Percentiles rank a stretch among this genome's conserved stretches.
Evolutionary conservation across 2,113 vertebrate species (phyloP).

Genomic region (Trogon melanurus): DNA sequence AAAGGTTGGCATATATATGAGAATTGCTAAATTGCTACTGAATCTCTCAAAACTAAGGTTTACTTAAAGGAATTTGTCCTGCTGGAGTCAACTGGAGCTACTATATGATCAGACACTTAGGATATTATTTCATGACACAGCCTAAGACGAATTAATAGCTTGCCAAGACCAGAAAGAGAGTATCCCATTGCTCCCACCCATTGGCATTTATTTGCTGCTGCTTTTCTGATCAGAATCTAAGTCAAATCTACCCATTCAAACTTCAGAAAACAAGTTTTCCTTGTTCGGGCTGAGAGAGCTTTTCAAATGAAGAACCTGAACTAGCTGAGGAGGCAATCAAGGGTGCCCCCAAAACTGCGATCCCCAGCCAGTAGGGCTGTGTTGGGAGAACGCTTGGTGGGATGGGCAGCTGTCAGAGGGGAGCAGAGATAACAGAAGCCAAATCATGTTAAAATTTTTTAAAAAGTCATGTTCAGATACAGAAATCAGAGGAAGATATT

Average conservation of each 20-base stretch:
- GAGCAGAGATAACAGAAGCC: neutral
- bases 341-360: neutral
- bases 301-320: neutral
- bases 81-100: neutral
- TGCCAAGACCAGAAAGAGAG: neutral
- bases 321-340: neutral
- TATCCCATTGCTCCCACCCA: neutral
- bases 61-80: neutral
- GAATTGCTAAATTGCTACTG: neutral
- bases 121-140: neutral
- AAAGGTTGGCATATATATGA: neutral
- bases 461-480: neutral
- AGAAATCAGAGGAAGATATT: neutral
- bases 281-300: neutral
- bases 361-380: neutral
- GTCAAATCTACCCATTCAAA: neutral
- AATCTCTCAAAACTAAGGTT: neutral
- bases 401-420: neutral
- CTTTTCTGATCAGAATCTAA: neutral
- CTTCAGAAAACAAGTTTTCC: fast-evolving
- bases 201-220: neutral
- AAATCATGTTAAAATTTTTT: neutral
- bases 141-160: neutral
- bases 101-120: neutral
- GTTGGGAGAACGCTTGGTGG: neutral